Percentiles rank a stretch among this genome's conserved stretches.
Evolutionary conservation across 2,797 vertebrate genomes (phyloP).

Genomic region (Gephyroberyx darwinii): DNA sequence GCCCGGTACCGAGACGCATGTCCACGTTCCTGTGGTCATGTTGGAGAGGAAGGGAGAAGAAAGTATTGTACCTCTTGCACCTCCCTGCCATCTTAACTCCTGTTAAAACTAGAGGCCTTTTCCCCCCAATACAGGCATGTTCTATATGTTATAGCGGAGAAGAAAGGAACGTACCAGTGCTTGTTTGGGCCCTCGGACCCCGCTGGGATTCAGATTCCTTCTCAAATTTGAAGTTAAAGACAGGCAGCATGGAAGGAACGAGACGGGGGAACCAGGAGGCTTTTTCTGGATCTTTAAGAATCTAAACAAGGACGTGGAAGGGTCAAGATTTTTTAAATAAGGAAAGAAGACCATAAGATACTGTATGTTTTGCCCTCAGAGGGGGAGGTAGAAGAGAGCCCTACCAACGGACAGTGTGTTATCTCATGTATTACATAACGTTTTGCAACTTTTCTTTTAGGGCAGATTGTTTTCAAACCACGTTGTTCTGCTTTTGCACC

Average conservation of each 20-base stretch:
- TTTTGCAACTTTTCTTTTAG: slow-evolving; percentile 24
- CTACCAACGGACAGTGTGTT: slow-evolving; percentile 17
- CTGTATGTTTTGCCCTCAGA: slow-evolving; percentile 41
- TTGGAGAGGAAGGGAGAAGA: slow-evolving; percentile 12
- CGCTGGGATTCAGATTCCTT: slow-evolving; percentile 33
- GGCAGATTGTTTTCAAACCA: slow-evolving; percentile 11
- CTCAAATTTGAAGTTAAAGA: slow-evolving; percentile 9
- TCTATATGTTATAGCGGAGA: slow-evolving; percentile 18
- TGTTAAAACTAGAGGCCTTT: slow-evolving; percentile 12
- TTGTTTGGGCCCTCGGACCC: background rate
- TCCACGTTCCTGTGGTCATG: background rate
- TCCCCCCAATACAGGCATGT: slow-evolving; percentile 10
- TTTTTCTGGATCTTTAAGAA: slow-evolving; percentile 14
- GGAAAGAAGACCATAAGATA: slow-evolving; percentile 24
- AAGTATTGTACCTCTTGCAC: slow-evolving; percentile 7
- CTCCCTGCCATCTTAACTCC: slow-evolving; percentile 27
- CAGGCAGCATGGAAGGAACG: slow-evolving; percentile 15
- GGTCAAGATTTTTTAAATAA: background rate
- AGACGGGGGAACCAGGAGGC: background rate
- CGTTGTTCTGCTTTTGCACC: slow-evolving; percentile 16
- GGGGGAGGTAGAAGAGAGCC: slow-evolving; percentile 11
- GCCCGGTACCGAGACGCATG: background rate
- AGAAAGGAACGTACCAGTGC: slow-evolving; percentile 15
- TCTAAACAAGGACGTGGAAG: slow-evolving; percentile 6
- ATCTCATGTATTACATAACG: slow-evolving; percentile 21